These are phyloP conservation scores for Stictonetta naevosa DNA, from an alignment of 2,113 vertebrate genomes.

Conservation along the genomic window DNA sequence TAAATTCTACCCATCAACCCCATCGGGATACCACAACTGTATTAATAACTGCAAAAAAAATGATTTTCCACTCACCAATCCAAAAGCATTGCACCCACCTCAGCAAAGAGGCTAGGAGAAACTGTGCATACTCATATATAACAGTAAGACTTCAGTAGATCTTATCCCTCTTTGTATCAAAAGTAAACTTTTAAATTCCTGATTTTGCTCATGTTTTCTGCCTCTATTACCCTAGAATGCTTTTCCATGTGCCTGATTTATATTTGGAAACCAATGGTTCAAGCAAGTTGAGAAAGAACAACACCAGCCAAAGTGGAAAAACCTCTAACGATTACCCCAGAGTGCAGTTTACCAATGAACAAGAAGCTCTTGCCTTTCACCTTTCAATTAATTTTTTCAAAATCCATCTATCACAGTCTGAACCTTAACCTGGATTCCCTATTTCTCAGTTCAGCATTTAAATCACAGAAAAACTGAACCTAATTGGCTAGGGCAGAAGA, in stretches of 20 bases:
- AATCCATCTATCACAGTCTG: background rate
- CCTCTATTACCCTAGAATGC: background rate
- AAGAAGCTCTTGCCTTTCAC: background rate
- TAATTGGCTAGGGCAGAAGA: background rate
- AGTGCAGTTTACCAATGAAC: background rate
- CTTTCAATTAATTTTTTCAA: background rate
- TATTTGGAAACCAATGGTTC: background rate
- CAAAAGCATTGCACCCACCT: background rate
- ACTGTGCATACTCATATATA: background rate
- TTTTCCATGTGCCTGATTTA: background rate
- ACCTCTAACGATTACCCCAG: background rate
- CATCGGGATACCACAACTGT: background rate
- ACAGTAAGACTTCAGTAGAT: background rate
- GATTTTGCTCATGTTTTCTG: background rate
- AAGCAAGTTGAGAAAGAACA: background rate
- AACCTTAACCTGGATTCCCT: background rate
- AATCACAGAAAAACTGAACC: background rate
- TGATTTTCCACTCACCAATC: background rate
- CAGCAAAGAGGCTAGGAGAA: background rate
- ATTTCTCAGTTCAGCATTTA: background rate
- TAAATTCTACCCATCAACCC: background rate
- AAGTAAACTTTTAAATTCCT: background rate
- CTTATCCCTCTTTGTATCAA: background rate
- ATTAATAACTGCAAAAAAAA: background rate
- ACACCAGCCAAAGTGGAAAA: background rate